Percentiles rank a stretch among this genome's conserved stretches.
These are phyloP conservation scores for Hipposideros armiger DNA, from an alignment of 2,113 vertebrate genomes.

Conservation along the genomic window DNA sequence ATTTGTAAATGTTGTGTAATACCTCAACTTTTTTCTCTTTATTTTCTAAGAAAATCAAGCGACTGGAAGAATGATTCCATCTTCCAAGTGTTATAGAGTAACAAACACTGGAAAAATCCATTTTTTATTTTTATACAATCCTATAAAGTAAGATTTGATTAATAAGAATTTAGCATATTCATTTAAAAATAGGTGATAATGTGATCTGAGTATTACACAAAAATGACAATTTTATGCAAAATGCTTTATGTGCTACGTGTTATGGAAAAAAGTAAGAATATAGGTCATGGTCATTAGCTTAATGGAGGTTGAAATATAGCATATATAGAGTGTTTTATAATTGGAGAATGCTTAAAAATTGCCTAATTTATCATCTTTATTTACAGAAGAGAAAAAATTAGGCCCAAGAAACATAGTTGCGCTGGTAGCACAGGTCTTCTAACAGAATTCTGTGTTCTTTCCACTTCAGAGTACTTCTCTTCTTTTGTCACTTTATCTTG, in stretches of 20 bases:
- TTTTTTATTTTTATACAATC: conserved; percentile 5
- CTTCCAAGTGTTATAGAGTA: not conserved
- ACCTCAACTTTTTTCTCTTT: not conserved
- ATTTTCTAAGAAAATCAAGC: not conserved
- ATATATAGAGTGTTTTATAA: not conserved
- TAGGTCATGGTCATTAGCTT: not conserved
- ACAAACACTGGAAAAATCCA: conserved; percentile 55
- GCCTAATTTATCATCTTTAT: not conserved
- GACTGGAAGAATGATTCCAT: conserved; percentile 3
- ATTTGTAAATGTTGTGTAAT: not conserved
- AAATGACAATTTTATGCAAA: conserved; percentile 16
- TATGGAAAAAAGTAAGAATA: not conserved
- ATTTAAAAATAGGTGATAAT: conserved; percentile 44
- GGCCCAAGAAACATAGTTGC: not conserved
- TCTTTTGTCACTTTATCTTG: not conserved
- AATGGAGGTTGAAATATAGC: not conserved
- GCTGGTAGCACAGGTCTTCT: fast-evolving
- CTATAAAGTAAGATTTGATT: conserved; percentile 41
- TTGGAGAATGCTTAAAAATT: not conserved
- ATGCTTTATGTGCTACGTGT: not conserved
- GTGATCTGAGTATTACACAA: not conserved
- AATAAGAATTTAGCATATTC: not conserved
- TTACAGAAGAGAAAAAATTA: not conserved
- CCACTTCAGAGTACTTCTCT: not conserved
- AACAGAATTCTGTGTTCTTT: not conserved